Conservation (phyloP, 2,888 invertebrate species). For the Amiota communis region DNA sequence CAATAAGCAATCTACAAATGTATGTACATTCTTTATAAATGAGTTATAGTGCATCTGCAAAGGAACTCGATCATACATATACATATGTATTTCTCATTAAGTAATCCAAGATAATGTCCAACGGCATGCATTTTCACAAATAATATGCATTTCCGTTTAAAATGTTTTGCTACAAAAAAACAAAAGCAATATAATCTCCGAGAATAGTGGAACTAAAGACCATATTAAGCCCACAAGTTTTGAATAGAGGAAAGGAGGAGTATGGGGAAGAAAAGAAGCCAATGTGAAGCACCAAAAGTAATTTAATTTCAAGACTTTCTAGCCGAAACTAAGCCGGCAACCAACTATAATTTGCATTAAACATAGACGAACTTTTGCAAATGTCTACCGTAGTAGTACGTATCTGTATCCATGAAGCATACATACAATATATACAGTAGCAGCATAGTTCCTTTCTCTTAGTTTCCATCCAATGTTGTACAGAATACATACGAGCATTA, state of each 20-base stretch:
- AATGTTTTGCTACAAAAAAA: conserved; percentile 1
- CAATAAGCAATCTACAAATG: too few species aligned
- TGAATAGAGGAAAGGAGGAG: neutral
- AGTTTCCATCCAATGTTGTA: neutral
- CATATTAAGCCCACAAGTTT: too few species aligned
- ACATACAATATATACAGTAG: neutral
- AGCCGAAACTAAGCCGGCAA: neutral
- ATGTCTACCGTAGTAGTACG: neutral
- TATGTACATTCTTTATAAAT: too few species aligned
- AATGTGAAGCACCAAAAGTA: conserved; percentile 14
- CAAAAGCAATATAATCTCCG: too few species aligned
- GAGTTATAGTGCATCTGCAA: too few species aligned
- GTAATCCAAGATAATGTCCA: too few species aligned
- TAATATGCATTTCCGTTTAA: conserved; percentile 28
- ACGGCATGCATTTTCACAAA: conserved; percentile 12
- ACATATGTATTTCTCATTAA: too few species aligned
- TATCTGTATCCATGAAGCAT: neutral
- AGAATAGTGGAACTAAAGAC: too few species aligned
- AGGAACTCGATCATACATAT: too few species aligned
- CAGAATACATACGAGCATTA: conserved; percentile 11
- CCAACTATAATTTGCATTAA: conserved; percentile 26
- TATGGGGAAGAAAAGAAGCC: neutral
- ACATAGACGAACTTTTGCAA: conserved; percentile 6
- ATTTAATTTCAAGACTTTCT: conserved; percentile 10
- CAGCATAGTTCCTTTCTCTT: neutral